Base-by-base conservation (phyloP, 2,797 vertebrate genomes). In the Pseudomugil gertrudae region DNA sequence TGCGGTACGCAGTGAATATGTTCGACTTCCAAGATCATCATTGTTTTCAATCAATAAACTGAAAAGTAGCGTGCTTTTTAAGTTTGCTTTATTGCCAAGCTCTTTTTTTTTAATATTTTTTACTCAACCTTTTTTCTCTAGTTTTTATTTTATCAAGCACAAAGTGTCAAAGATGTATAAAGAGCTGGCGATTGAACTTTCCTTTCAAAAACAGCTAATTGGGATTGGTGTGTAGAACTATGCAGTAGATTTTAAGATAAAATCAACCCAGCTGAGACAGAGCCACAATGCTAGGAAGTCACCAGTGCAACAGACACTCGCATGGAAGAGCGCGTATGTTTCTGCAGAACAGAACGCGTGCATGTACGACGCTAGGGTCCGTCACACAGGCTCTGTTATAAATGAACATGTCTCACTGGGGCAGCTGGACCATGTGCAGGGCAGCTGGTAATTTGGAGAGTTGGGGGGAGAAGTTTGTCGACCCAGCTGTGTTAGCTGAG, bases 401-500 rank as follows among this genome's bases (percentile, higher is more conserved):
- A 90, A 92, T 90, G 85, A 90, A 80, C 62, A 11, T 15, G 50
- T 78, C 72, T 72, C 57, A 21, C 69, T 43, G 69, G 84, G 84
- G 85, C 87, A 90, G 87, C 84, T 88, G 84, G 85, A 85, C 84
- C 33, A 32, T 40, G 64, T 40, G 29, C 26, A 61, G 86, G 91
- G 86, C 88, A 92, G 80, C 84, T 90, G 87, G 87, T 86, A 81
- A 90, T 89, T 86, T 87, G 77, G 72, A 87, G 74, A 83, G 76
- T 53, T 75, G 73, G 54, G 60, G 59, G 29, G 70, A 78, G 72
- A 32, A 11, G 65, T 88, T 81, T 82, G 84, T 74, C 63, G 74
- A 76, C 61, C 80, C 81, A 83, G 89, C 84, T 92, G 87, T 87
- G 84, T 76, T 76, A 86, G 83, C 74, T 74, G 82, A 83, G 72